Percentiles rank a stretch among this genome's conserved stretches.
These are phyloP conservation scores for Micrastur ruficollis DNA, from an alignment of 2,797 vertebrate genomes.

Conservation along the genomic window DNA sequence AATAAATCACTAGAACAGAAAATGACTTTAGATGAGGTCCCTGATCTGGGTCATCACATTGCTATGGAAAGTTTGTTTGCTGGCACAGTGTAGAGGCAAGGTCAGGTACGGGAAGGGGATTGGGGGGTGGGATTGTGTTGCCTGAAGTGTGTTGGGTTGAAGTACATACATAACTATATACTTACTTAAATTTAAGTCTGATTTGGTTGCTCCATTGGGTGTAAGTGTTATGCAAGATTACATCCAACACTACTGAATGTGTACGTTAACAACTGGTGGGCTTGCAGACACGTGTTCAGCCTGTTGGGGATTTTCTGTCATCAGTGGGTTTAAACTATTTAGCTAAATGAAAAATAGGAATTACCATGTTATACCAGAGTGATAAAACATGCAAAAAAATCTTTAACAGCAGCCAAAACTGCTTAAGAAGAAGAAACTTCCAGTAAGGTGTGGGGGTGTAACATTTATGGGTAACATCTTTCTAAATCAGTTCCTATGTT, in stretches of 20 bases:
- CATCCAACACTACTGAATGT: not conserved
- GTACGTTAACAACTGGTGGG: not conserved
- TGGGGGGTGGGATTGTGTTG: not conserved
- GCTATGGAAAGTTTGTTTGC: not conserved
- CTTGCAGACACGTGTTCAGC: not conserved
- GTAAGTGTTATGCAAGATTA: not conserved
- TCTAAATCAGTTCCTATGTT: not conserved
- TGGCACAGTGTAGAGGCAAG: not conserved
- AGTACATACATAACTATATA: not conserved
- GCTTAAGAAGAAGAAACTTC: not conserved
- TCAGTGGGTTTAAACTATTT: not conserved
- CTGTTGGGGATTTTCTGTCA: not conserved
- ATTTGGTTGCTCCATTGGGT: not conserved
- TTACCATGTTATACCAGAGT: not conserved
- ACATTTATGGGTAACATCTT: not conserved
- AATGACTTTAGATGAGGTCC: not conserved
- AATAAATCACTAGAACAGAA: not conserved
- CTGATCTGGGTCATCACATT: not conserved
- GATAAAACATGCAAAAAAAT: not conserved
- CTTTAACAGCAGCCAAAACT: not conserved
- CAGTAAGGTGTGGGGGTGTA: not conserved
- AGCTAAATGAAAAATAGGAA: not conserved
- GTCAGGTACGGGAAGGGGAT: not conserved
- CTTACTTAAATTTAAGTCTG: not conserved
- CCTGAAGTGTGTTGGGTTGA: not conserved